phyloP scores from a whole-genome alignment of 2,113 vertebrate species.

The Toxotes chatareus region DNA sequence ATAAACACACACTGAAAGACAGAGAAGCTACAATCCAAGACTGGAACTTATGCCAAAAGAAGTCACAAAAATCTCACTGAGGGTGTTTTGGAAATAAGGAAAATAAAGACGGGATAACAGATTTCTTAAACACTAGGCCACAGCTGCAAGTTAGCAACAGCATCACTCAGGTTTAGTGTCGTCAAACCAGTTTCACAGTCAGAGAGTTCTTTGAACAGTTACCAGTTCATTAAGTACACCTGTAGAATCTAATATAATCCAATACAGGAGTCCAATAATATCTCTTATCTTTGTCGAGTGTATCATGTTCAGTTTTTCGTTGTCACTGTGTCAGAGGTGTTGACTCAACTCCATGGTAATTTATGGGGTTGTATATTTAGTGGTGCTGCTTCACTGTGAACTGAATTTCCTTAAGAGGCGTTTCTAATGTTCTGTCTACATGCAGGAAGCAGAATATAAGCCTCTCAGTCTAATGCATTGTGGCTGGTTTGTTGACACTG shows the following conservation, averaged over 20 bases:
- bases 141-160: background rate
- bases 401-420: constrained; percentile 32
- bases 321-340: constrained; percentile 20
- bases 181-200: background rate
- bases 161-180: background rate
- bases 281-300: constrained; percentile 1
- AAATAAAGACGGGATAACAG: too few species aligned
- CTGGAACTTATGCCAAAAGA: background rate
- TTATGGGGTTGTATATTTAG: constrained; percentile 22
- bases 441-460: constrained; percentile 6
- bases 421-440: constrained; percentile 20
- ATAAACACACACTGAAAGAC: background rate
- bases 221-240: background rate
- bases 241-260: constrained; percentile 1
- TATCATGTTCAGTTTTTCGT: constrained; percentile 5
- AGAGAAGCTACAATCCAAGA: background rate
- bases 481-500: constrained; percentile 38
- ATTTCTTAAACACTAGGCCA: background rate
- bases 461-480: constrained; percentile 6
- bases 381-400: constrained; percentile 2
- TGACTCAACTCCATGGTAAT: constrained; percentile 2
- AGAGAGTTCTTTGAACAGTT: background rate
- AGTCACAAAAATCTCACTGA: background rate
- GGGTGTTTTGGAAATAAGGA: background rate
- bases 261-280: constrained; percentile 1